Base-by-base conservation (phyloP, 2,797 vertebrate genomes). In the Sebastes steindachneri region DNA sequence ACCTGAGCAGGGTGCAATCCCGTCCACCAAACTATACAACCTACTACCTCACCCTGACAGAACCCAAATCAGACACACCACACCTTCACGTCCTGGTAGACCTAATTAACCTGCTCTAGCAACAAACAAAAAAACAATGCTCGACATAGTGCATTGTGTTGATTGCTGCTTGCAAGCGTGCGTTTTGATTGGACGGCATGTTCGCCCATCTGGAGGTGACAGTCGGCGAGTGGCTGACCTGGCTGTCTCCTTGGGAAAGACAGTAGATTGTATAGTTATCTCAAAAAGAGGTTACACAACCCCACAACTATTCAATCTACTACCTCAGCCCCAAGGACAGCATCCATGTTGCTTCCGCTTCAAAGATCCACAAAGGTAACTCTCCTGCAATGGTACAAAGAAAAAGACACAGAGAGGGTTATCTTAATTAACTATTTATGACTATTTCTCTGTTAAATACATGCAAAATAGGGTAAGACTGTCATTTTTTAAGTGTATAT, bases 241-340 rank as follows among this genome's bases (percentile, higher is more conserved):
- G 91, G 96, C 97, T 97, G 96, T 97, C 95, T 95, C 97, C 96
- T 97, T 97, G 96, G 97, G 97, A 97, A 97, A 97, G 97, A 97
- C 97, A 97, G 97, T 97, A 97, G 97, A 97, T 97, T 97, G 97
- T 96, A 97, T 97, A 97, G 97, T 97, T 97, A 97, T 96, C 95
- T 96, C 95, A 96, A 90, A 96, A 96, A 96, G 96, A 97, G 97
- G 93, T 94, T 78, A 57, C 10, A 86, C 76, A 90, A 96, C 95
- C 96, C 96, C 96, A 97, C 97, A 97, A 97, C 97, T 97, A 97
- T 97, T 97, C 97, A 97, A 97, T 97, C 97, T 97, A 97, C 97
- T 97, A 97, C 97, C 97, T 97, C 97, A 97, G 96, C 96, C 97
- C 96, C 96, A 97, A 97, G 97, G 96, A 96, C 96, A 97, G 97